These are phyloP conservation scores for Conus ventricosus DNA, from an alignment of 1,140 invertebrate species.

Conservation along the genomic window DNA sequence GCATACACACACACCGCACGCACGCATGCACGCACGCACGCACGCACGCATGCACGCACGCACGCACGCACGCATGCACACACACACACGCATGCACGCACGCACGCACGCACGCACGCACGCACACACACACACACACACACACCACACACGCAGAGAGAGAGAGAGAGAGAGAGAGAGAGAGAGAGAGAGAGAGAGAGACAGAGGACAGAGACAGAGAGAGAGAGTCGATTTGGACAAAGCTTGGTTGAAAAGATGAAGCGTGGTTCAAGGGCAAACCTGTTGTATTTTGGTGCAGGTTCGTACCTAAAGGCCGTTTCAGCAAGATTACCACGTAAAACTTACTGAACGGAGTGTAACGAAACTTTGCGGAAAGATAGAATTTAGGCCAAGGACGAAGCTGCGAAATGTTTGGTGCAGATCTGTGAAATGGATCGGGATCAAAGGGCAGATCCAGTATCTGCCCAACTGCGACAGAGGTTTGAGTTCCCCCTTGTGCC, in stretches of 20 bases:
- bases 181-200: conserved; percentile 1
- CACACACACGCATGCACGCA: conserved; percentile 11
- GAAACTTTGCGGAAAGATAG: background rate
- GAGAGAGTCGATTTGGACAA: background rate
- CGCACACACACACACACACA: background rate
- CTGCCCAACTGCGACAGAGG: background rate
- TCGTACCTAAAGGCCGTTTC: too few relatives aligned
- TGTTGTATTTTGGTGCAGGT: too few relatives aligned
- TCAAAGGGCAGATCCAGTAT: background rate
- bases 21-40: conserved; percentile 13
- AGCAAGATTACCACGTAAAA: background rate
- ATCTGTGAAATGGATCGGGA: background rate
- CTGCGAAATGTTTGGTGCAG: background rate
- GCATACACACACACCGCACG: background rate
- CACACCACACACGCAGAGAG: too few relatives aligned
- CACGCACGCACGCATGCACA: conserved; percentile 24
- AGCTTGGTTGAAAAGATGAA: background rate
- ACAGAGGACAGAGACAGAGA: background rate
- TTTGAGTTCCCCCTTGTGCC: too few relatives aligned
- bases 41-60: conserved; percentile 30
- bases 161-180: conserved; percentile 11
- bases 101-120: background rate
- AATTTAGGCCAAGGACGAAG: background rate
- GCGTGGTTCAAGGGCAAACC: too few relatives aligned
- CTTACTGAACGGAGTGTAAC: background rate